These are phyloP conservation scores for Phoeniculus purpureus DNA, from an alignment of 2,797 vertebrate species.

Conservation along the genomic window DNA sequence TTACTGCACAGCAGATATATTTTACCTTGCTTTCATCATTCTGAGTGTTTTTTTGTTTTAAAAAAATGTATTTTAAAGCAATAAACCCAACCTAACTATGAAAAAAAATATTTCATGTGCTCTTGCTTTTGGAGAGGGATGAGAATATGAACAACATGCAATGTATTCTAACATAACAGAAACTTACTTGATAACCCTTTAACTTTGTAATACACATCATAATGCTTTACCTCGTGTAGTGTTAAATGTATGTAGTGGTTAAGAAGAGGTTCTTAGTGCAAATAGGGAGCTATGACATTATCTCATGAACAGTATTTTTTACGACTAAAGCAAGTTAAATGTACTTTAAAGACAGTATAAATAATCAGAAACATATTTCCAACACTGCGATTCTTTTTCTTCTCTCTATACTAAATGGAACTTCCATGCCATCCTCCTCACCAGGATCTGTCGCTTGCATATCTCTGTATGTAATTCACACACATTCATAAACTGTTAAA, in stretches of 20 bases:
- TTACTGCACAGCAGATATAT: neutral
- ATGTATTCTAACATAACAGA: neutral
- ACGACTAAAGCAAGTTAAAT: neutral
- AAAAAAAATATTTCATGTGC: neutral
- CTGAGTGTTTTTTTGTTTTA: neutral
- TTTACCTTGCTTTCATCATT: neutral
- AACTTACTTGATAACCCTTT: neutral
- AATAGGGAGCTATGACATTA: neutral
- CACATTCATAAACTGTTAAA: neutral
- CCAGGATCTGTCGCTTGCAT: neutral
- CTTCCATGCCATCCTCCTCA: neutral
- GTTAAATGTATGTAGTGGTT: neutral
- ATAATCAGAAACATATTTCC: neutral
- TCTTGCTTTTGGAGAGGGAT: neutral
- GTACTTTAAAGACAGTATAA: neutral
- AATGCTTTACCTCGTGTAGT: neutral
- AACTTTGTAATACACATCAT: neutral
- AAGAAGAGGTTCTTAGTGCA: neutral
- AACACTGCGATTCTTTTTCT: neutral
- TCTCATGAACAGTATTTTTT: neutral
- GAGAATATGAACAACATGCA: neutral
- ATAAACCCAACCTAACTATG: neutral
- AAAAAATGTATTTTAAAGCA: constrained; percentile 2
- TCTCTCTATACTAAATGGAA: neutral
- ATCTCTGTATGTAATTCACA: neutral